Evolutionary conservation across 2,797 vertebrate species (phyloP).

Genomic region (Molossus molossus): DNA sequence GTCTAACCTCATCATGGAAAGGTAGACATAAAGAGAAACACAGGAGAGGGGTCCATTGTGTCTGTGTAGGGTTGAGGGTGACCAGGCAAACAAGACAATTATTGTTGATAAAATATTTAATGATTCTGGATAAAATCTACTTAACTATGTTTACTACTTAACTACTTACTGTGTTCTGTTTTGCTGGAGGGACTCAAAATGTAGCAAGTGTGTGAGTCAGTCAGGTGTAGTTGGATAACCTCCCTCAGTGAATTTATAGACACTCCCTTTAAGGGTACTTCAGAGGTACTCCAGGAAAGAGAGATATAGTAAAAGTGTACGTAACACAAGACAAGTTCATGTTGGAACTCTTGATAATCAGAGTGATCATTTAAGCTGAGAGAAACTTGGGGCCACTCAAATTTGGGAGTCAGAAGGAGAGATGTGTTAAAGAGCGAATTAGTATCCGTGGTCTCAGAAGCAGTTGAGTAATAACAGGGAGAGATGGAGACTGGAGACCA

Average conservation of each 20-base stretch:
- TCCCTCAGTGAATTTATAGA: background rate
- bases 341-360: background rate
- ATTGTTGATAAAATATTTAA: conserved; percentile 28
- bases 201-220: background rate
- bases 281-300: conserved; percentile 26
- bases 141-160: background rate
- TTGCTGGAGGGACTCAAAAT: background rate
- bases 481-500: background rate
- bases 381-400: background rate
- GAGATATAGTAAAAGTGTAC: background rate
- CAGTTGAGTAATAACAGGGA: background rate
- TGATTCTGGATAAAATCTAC: background rate
- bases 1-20: background rate
- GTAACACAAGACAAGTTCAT: background rate
- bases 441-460: background rate
- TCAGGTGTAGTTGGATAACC: background rate
- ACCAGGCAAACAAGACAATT: background rate
- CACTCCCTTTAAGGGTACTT: background rate
- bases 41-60: background rate
- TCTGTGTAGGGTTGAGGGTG: background rate
- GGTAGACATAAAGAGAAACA: background rate
- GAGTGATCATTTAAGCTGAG: background rate
- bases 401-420: background rate
- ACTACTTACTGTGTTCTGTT: background rate
- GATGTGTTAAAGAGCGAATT: background rate